These are phyloP conservation scores for Mechanitis mazaeus DNA, from an alignment of 2,888 invertebrate genomes.

Conservation along the genomic window DNA sequence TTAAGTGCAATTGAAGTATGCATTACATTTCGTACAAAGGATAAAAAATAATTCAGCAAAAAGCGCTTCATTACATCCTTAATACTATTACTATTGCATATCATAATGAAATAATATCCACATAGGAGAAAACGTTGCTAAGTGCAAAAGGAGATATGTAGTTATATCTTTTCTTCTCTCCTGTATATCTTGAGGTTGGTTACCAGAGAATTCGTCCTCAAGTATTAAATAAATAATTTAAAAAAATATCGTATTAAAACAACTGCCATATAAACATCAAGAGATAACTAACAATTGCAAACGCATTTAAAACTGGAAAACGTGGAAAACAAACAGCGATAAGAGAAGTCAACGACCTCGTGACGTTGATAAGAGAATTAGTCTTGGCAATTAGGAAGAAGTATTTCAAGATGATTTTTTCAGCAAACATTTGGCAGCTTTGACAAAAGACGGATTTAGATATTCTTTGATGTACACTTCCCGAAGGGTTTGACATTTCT, in stretches of 20 bases:
- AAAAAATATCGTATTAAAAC: background rate
- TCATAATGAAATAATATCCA: too few species aligned
- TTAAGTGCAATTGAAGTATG: too few species aligned
- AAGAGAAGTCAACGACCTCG: conserved; percentile 39
- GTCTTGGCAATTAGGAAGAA: conserved; percentile 39
- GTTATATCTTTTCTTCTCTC: too few species aligned
- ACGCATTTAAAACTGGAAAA: conserved; percentile 18
- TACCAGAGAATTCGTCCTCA: too few species aligned
- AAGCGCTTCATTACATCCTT: too few species aligned
- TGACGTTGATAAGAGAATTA: conserved; percentile 40
- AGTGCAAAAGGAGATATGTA: too few species aligned
- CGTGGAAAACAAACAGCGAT: conserved; percentile 28
- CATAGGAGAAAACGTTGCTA: too few species aligned
- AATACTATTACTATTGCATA: too few species aligned
- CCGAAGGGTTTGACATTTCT: conserved; percentile 17
- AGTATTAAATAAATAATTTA: too few species aligned
- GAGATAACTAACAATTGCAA: background rate
- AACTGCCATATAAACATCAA: background rate
- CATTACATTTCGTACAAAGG: too few species aligned
- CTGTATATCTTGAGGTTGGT: too few species aligned
- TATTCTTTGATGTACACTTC: conserved; percentile 29
- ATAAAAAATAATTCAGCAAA: too few species aligned
- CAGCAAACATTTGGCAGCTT: conserved; percentile 53
- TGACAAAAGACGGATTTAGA: conserved; percentile 34
- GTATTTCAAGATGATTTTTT: conserved; percentile 51